Percentiles rank a stretch among this genome's conserved stretches.
Evolutionary conservation across 2,888 invertebrate species (phyloP).

Genomic region (Hylaea fasciaria): DNA sequence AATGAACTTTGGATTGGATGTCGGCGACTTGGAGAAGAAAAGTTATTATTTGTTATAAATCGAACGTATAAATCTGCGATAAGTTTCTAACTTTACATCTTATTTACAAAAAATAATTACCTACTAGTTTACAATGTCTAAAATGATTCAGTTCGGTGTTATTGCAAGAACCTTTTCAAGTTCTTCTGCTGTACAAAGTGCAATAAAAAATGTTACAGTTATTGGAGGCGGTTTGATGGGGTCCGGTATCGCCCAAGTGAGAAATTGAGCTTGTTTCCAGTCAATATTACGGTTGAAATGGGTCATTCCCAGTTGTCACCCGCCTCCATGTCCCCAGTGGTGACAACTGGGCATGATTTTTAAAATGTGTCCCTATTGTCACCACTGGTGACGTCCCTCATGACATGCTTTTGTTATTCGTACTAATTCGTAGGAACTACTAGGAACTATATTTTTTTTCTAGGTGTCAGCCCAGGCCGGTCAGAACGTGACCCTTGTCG

Average conservation of each 20-base stretch:
- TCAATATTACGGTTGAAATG: not conserved
- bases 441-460: no score
- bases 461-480: conserved; percentile 94
- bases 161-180: conserved; percentile 73
- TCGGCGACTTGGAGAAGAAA: no score
- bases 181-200: conserved; percentile 71
- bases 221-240: conserved; percentile 97
- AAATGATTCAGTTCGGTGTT: conserved; percentile 70
- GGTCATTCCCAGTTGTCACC: no score
- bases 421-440: no score
- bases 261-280: conserved; percentile 9
- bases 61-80: no score
- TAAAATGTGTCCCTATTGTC: no score
- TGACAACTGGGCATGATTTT: no score
- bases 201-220: conserved; percentile 92
- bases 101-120: not conserved
- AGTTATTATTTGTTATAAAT: no score
- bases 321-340: no score
- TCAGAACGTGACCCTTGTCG: conserved; percentile 92
- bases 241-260: conserved; percentile 94
- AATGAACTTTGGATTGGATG: no score
- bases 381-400: no score
- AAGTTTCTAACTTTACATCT: conserved; percentile 2
- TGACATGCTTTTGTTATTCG: no score
- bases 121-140: conserved; percentile 40